These are phyloP conservation scores for Eupithecia subumbrata DNA, from an alignment of 2,888 invertebrate genomes.

Conservation along the genomic window DNA sequence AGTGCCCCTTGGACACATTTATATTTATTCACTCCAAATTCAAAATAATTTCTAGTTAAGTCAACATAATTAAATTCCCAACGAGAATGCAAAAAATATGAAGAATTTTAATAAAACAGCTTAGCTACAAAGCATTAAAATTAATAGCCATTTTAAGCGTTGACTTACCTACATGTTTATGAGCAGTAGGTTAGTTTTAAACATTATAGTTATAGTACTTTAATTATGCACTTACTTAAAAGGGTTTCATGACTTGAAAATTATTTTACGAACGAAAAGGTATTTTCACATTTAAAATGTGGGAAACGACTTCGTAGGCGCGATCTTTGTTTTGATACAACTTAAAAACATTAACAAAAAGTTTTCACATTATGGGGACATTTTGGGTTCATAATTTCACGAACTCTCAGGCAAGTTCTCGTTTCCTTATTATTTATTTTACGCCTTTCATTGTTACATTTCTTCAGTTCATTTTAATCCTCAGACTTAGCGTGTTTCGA, in stretches of 20 bases:
- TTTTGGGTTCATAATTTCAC: conserved; percentile 36
- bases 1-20: not conserved
- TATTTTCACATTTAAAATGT: conserved; percentile 11
- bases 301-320: conserved; percentile 12
- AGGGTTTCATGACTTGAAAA: conserved; percentile 20
- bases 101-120: conserved; percentile 39
- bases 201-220: conserved; percentile 27
- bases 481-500: not conserved
- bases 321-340: conserved; percentile 27
- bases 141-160: conserved; percentile 42
- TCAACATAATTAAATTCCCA: conserved; percentile 1
- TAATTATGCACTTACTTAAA: conserved; percentile 25
- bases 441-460: not conserved
- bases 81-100: conserved; percentile 23
- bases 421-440: conserved; percentile 24
- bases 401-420: conserved; percentile 24
- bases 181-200: conserved; percentile 36
- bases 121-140: conserved; percentile 37
- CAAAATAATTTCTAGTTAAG: not conserved
- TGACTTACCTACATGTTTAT: conserved; percentile 42
- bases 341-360: conserved; percentile 33
- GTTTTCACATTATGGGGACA: conserved; percentile 32
- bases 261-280: conserved; percentile 21
- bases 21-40: not conserved
- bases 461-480: not conserved